Conservation (phyloP, 2,113 vertebrate genomes). For the Sterna hirundo region DNA sequence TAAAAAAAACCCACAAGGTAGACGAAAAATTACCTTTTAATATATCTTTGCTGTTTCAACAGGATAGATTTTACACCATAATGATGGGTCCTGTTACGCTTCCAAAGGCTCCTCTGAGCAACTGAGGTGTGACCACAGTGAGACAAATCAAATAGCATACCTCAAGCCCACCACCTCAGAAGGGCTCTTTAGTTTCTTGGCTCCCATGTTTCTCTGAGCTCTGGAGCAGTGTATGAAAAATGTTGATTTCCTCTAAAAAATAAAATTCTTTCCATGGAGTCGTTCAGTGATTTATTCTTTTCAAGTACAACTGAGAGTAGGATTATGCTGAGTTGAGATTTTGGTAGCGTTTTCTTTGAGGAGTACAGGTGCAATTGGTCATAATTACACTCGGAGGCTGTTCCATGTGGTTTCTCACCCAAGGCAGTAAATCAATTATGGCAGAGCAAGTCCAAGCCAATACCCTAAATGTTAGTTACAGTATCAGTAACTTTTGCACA, state of each 20-base stretch:
- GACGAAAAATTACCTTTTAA: not conserved
- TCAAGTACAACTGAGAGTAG: conserved; percentile 39
- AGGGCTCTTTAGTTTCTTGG: conserved; percentile 8
- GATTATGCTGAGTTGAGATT: conserved; percentile 66
- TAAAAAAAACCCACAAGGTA: not conserved
- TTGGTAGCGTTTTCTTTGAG: conserved; percentile 53
- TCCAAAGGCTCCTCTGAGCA: conserved; percentile 2
- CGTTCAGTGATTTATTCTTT: conserved; percentile 56
- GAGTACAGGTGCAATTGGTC: conserved; percentile 68
- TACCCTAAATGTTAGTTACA: conserved; percentile 43
- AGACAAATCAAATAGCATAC: not conserved
- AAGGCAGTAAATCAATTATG: conserved; percentile 70
- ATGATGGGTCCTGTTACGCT: not conserved
- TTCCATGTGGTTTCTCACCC: conserved; percentile 65
- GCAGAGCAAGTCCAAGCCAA: conserved; percentile 37
- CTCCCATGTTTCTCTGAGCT: not conserved
- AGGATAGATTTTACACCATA: not conserved
- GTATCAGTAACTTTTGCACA: conserved; percentile 16
- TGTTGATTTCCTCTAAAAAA: conserved; percentile 49
- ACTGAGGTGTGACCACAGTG: not conserved
- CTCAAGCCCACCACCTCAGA: not conserved
- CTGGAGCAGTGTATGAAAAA: conserved; percentile 26
- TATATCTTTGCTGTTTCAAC: not conserved
- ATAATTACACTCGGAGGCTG: conserved; percentile 52
- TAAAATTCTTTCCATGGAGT: conserved; percentile 40